A percentile compares a stretch with the other conserved stretches of the same genome.
These are phyloP conservation scores for Dolichopus griseipennis DNA, from an alignment of 2,888 invertebrate species.

Conservation along the genomic window DNA sequence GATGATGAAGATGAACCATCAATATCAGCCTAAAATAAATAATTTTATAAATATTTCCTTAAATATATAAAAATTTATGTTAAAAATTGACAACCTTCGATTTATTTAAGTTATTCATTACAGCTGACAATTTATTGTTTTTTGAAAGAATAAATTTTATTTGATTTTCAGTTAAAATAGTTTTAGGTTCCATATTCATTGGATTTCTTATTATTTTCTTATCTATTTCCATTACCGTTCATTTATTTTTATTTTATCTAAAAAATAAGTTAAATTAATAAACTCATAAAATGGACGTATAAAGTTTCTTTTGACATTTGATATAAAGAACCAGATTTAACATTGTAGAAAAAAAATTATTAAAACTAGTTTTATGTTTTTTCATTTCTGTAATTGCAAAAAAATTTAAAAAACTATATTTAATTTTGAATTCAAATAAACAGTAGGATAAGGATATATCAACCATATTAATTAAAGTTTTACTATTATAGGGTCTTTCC, in stretches of 20 bases:
- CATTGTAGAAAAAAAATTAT: neutral
- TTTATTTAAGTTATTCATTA: neutral
- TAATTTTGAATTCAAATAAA: neutral
- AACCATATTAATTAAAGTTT: neutral
- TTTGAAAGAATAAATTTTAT: neutral
- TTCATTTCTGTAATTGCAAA: neutral
- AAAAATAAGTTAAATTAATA: neutral
- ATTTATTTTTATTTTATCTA: neutral
- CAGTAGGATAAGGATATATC: slow-evolving; percentile 4
- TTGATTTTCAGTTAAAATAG: slow-evolving; percentile 1
- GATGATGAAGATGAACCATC: neutral
- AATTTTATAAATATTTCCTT: neutral
- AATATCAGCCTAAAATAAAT: neutral
- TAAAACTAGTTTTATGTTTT: too few species aligned
- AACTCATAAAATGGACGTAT: neutral
- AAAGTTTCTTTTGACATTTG: neutral
- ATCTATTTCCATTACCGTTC: neutral
- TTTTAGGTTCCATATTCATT: neutral
- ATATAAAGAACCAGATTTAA: neutral
- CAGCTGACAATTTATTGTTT: slow-evolving; percentile 3
- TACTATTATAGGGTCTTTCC: neutral
- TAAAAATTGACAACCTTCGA: neutral
- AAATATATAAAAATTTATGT: neutral
- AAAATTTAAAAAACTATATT: neutral
- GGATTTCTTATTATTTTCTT: slow-evolving; percentile 1